Evolutionary conservation across 2,113 vertebrate genomes (phyloP).

Genomic region (Hypomesus transpacificus): DNA sequence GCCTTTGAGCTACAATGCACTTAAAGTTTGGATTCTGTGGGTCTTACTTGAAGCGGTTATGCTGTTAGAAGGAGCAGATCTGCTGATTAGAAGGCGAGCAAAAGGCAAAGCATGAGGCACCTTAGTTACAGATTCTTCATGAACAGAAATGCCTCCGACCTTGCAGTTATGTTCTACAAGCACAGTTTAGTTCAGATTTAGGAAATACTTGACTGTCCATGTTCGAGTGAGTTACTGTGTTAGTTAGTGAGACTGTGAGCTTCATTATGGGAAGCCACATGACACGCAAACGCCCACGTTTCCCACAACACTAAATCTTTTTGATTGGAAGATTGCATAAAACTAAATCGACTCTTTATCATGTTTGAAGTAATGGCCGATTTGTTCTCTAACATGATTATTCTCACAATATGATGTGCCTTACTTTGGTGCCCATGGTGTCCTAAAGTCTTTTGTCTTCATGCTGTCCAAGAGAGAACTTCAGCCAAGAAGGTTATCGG

Average conservation of each 20-base stretch:
- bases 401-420: conserved; percentile 51
- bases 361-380: conserved; percentile 32
- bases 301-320: conserved; percentile 36
- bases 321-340: conserved; percentile 25
- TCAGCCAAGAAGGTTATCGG: conserved; percentile 20
- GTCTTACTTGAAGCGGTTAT: conserved; percentile 17
- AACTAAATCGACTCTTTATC: conserved; percentile 30
- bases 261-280: conserved; percentile 18
- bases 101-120: conserved; percentile 6
- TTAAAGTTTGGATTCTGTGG: conserved; percentile 25
- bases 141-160: conserved; percentile 15
- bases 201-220: conserved; percentile 37
- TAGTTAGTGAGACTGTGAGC: conserved; percentile 10
- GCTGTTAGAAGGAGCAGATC: conserved; percentile 36
- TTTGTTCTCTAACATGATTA: conserved; percentile 22
- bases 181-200: conserved; percentile 17
- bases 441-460: conserved; percentile 11
- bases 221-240: conserved; percentile 25
- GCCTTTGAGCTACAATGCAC: conserved; percentile 35
- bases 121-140: background rate
- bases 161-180: conserved; percentile 2
- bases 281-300: conserved; percentile 24
- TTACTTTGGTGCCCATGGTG: conserved; percentile 30
- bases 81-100: conserved; percentile 12
- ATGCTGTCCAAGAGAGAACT: conserved; percentile 15